Evolutionary conservation across 2,888 invertebrate species (phyloP), one percentile per base, ranked within the genome.

Genomic region (Diarsia brunnea): DNA sequence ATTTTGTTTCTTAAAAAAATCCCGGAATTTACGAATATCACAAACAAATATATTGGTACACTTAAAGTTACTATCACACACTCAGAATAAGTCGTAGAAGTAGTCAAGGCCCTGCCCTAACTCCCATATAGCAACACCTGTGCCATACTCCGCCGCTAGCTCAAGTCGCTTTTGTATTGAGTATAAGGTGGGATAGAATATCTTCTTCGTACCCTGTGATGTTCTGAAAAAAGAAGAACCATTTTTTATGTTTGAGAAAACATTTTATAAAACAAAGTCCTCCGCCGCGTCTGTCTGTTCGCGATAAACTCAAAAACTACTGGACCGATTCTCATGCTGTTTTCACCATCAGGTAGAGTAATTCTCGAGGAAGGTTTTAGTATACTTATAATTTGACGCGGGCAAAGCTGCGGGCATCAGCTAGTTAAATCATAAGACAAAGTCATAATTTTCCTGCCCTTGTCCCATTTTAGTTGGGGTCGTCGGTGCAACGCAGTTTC

Each of bases 71-170:
- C 90, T 95, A 95, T 95, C 94, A 95, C 94, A 93, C 82, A 73
- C 67, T 94, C 90, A 96, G 84, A 96, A 91, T 84, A 96, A 91
- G 96, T 99, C 99, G 93, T 99, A 99, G 94, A 99, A 99, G 93
- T 98, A 99, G 94, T 99, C 98, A 27, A 99, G 96, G 38, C 99
- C 99, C 95, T 99, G 99, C 0, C 99, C 99, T n/a, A 99, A 95
- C 92, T 99, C 99, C 99, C 99, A 99, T 89, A 99, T 98, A 0
- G 99, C 98, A 64, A 99, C 96, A 0, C 99, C 99, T 4, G 98
- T 98, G 14, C 98, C 98, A 70, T 98, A 97, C 91, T 98, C 97
- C 75, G 97, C 95, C 0, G 99, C 98, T 67, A 99, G 95, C 77
- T 98, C 97, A 24, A 99, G 95, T 84, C 99, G 97, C 91, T 97